Percentiles rank a stretch among this genome's conserved stretches.
These are phyloP conservation scores for Limnodromus scolopaceus DNA, from an alignment of 2,797 vertebrate genomes.

Conservation along the genomic window DNA sequence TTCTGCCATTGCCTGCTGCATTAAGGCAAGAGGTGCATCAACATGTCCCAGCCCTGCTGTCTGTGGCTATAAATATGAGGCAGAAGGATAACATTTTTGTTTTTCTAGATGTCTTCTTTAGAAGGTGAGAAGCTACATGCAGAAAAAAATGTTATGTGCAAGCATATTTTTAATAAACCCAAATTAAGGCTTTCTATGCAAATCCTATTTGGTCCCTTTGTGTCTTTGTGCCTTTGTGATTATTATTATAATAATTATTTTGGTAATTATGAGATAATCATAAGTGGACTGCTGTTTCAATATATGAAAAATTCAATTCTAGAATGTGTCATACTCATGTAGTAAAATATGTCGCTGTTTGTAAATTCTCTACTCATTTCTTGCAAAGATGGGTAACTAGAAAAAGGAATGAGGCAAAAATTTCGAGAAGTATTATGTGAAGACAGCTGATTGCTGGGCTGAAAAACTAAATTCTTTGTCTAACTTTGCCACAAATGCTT, in stretches of 20 bases:
- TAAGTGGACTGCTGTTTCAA: not conserved
- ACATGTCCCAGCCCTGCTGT: not conserved
- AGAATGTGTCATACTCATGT: not conserved
- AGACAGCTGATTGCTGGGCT: not conserved
- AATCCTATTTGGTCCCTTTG: not conserved
- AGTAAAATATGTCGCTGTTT: not conserved
- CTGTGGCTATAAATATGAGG: not conserved
- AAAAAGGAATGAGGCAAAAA: not conserved
- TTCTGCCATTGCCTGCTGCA: rapidly evolving
- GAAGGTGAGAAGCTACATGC: not conserved
- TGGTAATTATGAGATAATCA: not conserved
- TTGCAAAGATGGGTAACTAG: not conserved
- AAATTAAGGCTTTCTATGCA: not conserved
- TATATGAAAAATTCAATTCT: not conserved
- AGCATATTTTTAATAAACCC: not conserved
- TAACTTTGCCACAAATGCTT: not conserved
- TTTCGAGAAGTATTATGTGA: not conserved
- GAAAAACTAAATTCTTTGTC: not conserved
- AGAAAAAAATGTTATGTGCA: not conserved
- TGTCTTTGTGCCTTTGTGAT: not conserved
- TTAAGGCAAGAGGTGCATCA: not conserved
- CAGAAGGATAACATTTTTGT: not conserved
- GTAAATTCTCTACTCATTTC: not conserved
- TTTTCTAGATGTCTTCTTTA: not conserved
- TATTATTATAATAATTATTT: not conserved